Conservation (phyloP, 2,113 vertebrate genomes). For the Alligator mississippiensis region DNA sequence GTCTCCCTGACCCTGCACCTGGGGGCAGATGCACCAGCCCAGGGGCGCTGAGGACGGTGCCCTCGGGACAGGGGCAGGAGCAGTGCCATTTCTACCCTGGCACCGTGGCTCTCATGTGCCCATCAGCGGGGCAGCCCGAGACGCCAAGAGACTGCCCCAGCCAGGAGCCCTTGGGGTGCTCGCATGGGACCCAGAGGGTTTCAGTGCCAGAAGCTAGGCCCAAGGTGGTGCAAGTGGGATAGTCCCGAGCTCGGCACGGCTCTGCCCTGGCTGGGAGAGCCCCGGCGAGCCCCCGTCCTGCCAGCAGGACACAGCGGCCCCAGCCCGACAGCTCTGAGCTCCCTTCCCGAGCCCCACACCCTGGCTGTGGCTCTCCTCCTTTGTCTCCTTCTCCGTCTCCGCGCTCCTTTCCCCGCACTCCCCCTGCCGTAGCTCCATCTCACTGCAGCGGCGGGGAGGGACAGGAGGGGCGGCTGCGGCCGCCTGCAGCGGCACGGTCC, state of each 20-base stretch:
- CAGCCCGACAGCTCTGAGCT: conserved; percentile 12
- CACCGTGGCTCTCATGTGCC: background rate
- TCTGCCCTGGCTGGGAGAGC: conserved; percentile 1
- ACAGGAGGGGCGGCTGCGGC: background rate
- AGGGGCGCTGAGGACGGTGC: no score
- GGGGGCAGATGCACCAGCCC: no score
- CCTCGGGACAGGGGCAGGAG: background rate
- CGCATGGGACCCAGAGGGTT: background rate
- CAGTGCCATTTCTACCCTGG: background rate
- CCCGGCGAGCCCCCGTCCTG: no score
- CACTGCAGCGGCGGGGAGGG: conserved; percentile 55
- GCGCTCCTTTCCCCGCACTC: conserved; percentile 63
- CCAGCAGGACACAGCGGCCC: no score
- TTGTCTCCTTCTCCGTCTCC: conserved; percentile 69
- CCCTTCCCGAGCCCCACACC: conserved; percentile 8
- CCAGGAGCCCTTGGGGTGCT: background rate
- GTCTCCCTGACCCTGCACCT: no score
- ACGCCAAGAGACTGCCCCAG: background rate
- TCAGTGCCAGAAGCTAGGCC: no score
- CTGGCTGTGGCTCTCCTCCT: conserved; percentile 44
- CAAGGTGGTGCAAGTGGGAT: no score
- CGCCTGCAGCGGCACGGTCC: background rate
- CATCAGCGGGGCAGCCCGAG: background rate
- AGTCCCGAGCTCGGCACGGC: background rate
- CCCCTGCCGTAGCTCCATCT: conserved; percentile 44